These are phyloP conservation scores for Drosophila carrolli DNA, from an alignment of 1,140 invertebrate species.

Conservation along the genomic window DNA sequence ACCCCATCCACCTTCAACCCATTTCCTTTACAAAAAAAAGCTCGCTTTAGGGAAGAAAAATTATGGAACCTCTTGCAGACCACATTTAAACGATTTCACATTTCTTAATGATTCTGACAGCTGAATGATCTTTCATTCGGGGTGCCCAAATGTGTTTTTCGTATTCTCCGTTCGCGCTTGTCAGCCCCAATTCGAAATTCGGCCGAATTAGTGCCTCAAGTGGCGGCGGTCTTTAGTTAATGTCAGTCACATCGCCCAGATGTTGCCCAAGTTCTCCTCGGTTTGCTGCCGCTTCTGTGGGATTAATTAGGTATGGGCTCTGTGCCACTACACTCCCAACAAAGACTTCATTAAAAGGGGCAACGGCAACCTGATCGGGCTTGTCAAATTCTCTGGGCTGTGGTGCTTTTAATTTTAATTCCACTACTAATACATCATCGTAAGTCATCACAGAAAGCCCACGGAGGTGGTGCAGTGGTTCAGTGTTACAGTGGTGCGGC, in stretches of 20 bases:
- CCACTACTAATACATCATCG: conserved; percentile 76
- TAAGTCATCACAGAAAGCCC: conserved; percentile 56
- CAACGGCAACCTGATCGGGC: conserved; percentile 62
- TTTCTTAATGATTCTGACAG: conserved; percentile 81
- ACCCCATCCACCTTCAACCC: conserved; percentile 26
- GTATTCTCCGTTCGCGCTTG: conserved; percentile 45
- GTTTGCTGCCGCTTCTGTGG: conserved; percentile 6
- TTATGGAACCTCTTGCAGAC: conserved; percentile 29
- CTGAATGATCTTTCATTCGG: conserved; percentile 78
- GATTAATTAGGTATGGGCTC: conserved; percentile 58
- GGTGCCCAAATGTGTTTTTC: conserved; percentile 46
- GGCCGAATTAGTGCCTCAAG: conserved; percentile 57
- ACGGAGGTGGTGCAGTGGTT: conserved; percentile 41
- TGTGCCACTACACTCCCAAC: conserved; percentile 21
- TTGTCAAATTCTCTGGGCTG: conserved; percentile 32
- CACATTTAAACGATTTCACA: conserved; percentile 80
- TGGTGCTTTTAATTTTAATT: conserved; percentile 78
- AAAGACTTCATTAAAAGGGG: conserved; percentile 67
- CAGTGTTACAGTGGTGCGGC: conserved; percentile 32
- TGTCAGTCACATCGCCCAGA: conserved; percentile 66
- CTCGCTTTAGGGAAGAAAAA: conserved; percentile 50
- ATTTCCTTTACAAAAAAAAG: conserved; percentile 42
- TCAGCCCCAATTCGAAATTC: conserved; percentile 44
- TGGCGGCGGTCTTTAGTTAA: conserved; percentile 73
- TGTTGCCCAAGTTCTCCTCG: conserved; percentile 40